Evolutionary conservation across 2,113 vertebrate species (phyloP), one percentile per base, ranked within the genome.

Genomic region (Polypterus bichir): DNA sequence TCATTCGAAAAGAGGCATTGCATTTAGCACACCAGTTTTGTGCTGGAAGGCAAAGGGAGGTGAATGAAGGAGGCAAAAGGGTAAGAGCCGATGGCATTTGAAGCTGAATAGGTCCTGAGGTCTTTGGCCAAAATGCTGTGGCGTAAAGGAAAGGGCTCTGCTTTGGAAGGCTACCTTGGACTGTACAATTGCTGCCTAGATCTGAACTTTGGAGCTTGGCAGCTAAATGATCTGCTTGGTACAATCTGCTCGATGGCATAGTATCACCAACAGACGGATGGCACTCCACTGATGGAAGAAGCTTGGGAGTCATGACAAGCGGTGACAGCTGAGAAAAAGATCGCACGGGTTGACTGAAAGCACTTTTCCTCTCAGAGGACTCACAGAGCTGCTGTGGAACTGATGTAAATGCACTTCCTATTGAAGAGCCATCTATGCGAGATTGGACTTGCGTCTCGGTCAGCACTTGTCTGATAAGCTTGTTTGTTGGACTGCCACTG

Each of bases 21-120:
- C 94, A 98, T 76, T 98, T 98, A 75, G 94, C 94, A 64, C 94
- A 98, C 94, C 94, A 98, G 86, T 98, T 98, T 83, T 98, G 94
- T 47, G 94, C 94, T 1, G 94, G 93, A 72, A 97, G 85, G 69
- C 94, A 97, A 61, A 98, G 89, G 7, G 93, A 97, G 47, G 92
- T 94, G 88, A 98, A 97, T 46, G 93, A 96, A 6, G 94, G 94
- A 1, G 93, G 94, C 70, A 98, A 82, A 60, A 98, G 85, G 4
- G 94, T 97, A 56, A 97, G 90, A 3, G 92, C 91, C 1, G 93
- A 93, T 44, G 94, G 92, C 82, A 97, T 83, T 79, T 92, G 93
- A 46, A 98, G 74, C 81, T 94, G 94, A 61, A 97, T 88, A 10
- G 91, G 86, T 4, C 85, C 90, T 0, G 91, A 83, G 72, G 78